Base-by-base conservation (phyloP, 2,888 invertebrate species). In the Sarcophaga caerulescens region DNA sequence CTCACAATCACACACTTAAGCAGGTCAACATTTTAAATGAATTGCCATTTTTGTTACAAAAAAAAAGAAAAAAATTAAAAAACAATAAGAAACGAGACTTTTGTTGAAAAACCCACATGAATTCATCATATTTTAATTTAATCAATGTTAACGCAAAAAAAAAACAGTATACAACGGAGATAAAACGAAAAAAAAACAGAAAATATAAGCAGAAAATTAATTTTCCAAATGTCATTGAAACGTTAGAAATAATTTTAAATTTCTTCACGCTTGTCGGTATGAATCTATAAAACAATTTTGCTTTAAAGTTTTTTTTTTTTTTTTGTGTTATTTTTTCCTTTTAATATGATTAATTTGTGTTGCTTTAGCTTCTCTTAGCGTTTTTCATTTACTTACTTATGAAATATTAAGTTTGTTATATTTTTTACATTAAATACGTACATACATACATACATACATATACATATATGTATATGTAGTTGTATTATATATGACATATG, bases 11-110 rank as follows among this genome's bases (percentile, higher is more conserved):
- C 45, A 60, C 19, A 8, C 12, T 78, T 62, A 78, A 76, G 57
- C 81, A 65, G 75, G 75, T 65, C 69, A 76, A 76, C 45, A 57
- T 62, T 70, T 81, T 76, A 63, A 63, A 62, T 57, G 11, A 74
- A 74, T 74, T 12, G 59, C 65, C 66, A 80, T 14, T 69, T 81
- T 81, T 75, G 52, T 68, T 62, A 12, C 60, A 4, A 57, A 75
- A 60, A 52, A 12, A 52, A 47, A 25, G 19, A 47, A 65, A 73
- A 59, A 59, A 57, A 70, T 21, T 23, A 11, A 44, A 44, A 25
- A n/a, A 68, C 8, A 35, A 35, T 35, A 35, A 2, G 25, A 59
- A 23, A n/a, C n/a, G 10, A 59, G 44, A 12, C 35, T 35, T 35
- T 35, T 35, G 35, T 35, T 35, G 35, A 35, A 44, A 66, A 66